Evolutionary conservation across 2,888 invertebrate genomes (phyloP), one percentile per base, ranked within the genome.

Genomic region (Tricholauxania praeusta): DNA sequence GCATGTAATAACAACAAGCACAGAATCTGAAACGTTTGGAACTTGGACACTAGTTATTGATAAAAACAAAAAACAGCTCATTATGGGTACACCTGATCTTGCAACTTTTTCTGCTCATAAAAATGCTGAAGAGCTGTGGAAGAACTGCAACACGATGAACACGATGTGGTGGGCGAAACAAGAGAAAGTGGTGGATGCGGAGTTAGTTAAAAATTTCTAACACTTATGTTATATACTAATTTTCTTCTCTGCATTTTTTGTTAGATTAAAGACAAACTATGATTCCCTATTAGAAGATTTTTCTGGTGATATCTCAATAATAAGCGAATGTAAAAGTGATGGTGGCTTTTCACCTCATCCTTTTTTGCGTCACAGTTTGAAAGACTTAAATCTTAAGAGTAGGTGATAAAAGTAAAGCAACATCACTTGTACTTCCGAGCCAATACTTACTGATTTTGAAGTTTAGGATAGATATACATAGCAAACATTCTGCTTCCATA

Each of bases 241-340:
- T 66, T 68, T 19, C 3, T 7, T 32, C 7, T 32, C 32, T 32
- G 3, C 32, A n/a, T n/a, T n/a, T n/a, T n/a, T n/a, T n/a, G n/a
- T n/a, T 7, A 63, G 69, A 10, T 49, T 69, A 12, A 69, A 62
- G 63, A 12, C 62, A 5, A 15, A 62, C 12, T 71, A 72, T 49
- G 77, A 77, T 55, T 67, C 70, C 10, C 68, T 47, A 47, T 71
- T 69, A 53, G 86, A 86, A 66, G 86, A 87, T 70, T 76, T 85
- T n/a, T 87, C 87, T 12, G 86, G 87, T 79, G 87, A 85, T 55
- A 81, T 67, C n/a, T n/a, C n/a, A n/a, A n/a, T n/a, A n/a, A n/a
- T n/a, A n/a, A n/a, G n/a, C n/a, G n/a, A n/a, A n/a, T n/a, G n/a
- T n/a, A n/a, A n/a, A n/a, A n/a, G n/a, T n/a, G n/a, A n/a, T n/a